A percentile compares a stretch with the other conserved stretches of the same genome.
These are phyloP conservation scores for Amorpha juglandis DNA, from an alignment of 2,888 invertebrate genomes.

Conservation along the genomic window DNA sequence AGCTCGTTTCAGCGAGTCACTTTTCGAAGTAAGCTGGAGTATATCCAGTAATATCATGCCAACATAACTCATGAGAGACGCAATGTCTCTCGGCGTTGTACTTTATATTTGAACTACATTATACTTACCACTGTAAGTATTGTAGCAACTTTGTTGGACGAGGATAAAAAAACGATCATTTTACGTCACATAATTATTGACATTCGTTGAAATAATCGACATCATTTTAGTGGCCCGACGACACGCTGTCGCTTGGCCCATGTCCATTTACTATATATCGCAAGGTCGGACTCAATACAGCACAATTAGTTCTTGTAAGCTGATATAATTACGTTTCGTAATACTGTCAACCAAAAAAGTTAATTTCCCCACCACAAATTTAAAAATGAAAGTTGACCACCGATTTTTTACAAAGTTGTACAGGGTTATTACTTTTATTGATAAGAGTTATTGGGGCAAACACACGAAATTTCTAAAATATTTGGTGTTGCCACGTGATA, in stretches of 20 bases:
- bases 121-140: no score
- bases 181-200: not conserved
- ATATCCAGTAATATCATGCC: no score
- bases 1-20: no score
- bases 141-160: no score
- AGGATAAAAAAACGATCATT: not conserved
- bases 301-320: conserved; percentile 29
- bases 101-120: no score
- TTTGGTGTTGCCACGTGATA: no score
- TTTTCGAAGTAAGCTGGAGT: no score
- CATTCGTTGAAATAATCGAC: not conserved
- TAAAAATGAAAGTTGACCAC: conserved; percentile 16
- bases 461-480: no score
- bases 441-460: not conserved
- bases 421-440: not conserved
- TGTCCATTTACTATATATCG: conserved; percentile 43
- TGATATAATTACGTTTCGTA: conserved; percentile 24
- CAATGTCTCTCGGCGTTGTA: no score
- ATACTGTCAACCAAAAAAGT: conserved; percentile 15
- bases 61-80: no score
- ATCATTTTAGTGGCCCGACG: conserved; percentile 37
- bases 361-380: not conserved
- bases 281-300: conserved; percentile 57
- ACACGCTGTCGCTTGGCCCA: conserved; percentile 28
- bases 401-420: not conserved